phyloP scores from a whole-genome alignment of 2,113 vertebrate species.

The Meles meles region DNA sequence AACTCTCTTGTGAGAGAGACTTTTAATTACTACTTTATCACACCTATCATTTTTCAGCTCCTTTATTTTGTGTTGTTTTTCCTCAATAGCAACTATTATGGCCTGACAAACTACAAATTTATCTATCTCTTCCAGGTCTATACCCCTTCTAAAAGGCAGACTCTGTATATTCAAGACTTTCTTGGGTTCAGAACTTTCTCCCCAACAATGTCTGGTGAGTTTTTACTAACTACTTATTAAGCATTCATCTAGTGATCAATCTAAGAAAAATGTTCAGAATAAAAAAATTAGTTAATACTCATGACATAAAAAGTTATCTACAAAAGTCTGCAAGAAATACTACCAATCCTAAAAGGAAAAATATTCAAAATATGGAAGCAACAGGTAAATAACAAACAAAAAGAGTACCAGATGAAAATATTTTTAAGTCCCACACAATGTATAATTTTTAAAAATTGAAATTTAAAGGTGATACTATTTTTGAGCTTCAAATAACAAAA shows the following conservation, averaged over 20 bases:
- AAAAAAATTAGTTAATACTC: background rate
- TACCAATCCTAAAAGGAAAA: background rate
- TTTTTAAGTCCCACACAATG: background rate
- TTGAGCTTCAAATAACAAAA: background rate
- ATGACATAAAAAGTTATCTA: background rate
- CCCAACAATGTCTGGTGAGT: background rate
- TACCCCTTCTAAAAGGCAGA: background rate
- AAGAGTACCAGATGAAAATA: background rate
- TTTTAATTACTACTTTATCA: background rate
- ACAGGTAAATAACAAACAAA: background rate
- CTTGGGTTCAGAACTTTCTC: background rate
- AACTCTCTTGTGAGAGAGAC: background rate
- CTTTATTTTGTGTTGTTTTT: background rate
- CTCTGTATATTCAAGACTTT: background rate
- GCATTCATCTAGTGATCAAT: background rate
- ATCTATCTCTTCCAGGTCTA: background rate
- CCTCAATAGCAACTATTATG: background rate
- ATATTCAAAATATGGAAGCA: background rate
- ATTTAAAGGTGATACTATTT: background rate
- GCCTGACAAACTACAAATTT: background rate
- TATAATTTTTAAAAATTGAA: background rate
- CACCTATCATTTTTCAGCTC: background rate
- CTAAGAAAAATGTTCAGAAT: background rate
- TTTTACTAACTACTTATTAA: background rate
- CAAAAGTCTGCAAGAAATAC: background rate